Conservation (phyloP, 2,113 vertebrate genomes). For the Chloebia gouldiae region DNA sequence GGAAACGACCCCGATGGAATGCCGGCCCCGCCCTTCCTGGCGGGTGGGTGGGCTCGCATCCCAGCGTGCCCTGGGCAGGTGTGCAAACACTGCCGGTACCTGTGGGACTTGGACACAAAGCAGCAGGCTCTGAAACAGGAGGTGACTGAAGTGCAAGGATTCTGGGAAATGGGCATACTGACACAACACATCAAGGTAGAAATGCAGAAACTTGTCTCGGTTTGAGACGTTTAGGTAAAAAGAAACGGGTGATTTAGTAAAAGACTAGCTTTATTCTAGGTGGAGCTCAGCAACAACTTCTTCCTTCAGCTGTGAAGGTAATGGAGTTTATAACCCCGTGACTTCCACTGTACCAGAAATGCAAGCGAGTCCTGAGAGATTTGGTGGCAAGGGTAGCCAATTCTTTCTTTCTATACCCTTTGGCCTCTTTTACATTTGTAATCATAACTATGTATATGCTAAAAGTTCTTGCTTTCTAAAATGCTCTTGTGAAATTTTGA, state of each 20-base stretch:
- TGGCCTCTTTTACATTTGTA: background rate
- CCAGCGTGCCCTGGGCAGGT: rapidly evolving
- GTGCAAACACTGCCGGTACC: background rate
- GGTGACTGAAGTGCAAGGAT: background rate
- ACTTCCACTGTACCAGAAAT: background rate
- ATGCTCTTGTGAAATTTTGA: background rate
- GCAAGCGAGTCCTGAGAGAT: background rate
- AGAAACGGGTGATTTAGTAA: background rate
- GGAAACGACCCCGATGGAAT: background rate
- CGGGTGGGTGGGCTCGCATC: background rate
- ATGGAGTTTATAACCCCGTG: background rate
- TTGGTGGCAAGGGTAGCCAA: background rate
- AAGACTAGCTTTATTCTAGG: background rate
- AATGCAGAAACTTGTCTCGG: background rate
- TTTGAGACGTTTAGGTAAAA: background rate
- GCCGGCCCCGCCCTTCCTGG: background rate
- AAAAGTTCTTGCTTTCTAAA: background rate
- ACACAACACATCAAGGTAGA: background rate
- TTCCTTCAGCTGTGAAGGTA: background rate
- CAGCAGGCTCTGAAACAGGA: background rate
- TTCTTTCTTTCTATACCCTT: background rate
- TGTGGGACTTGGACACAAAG: background rate
- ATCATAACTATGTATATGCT: background rate
- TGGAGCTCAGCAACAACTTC: background rate
- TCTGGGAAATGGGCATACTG: background rate